phyloP scores from a whole-genome alignment of 2,113 vertebrate species.

The Arizona elegans region DNA sequence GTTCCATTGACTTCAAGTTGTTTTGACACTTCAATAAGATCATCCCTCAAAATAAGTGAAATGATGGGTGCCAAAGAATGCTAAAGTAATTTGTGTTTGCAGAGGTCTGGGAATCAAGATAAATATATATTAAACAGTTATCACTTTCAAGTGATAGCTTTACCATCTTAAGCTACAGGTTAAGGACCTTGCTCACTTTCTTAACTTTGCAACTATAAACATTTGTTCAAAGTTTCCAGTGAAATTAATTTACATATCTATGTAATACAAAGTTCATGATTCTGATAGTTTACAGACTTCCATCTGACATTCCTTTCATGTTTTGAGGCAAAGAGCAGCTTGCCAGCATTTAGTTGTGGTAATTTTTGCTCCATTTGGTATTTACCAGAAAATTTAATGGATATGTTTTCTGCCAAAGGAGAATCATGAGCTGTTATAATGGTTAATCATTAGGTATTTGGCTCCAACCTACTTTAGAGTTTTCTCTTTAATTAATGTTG shows the following conservation, averaged over 20 bases:
- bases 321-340: constrained; percentile 15
- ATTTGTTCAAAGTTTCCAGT: constrained; percentile 21
- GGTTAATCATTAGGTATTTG: constrained; percentile 40
- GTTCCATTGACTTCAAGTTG: constrained; percentile 57
- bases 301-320: constrained; percentile 5
- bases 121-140: constrained; percentile 63
- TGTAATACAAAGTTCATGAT: constrained; percentile 20
- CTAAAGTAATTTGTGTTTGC: constrained; percentile 53
- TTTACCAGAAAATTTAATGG: constrained; percentile 39
- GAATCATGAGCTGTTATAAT: constrained; percentile 40
- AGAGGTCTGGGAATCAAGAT: constrained; percentile 12
- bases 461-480: constrained; percentile 20
- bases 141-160: constrained; percentile 61
- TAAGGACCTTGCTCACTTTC: constrained; percentile 28
- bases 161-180: constrained; percentile 35
- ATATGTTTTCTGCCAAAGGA: constrained; percentile 46
- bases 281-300: constrained; percentile 30
- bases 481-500: constrained; percentile 55
- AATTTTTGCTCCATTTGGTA: constrained; percentile 30
- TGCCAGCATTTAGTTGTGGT: constrained; percentile 23
- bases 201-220: constrained; percentile 41
- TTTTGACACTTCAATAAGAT: constrained; percentile 66
- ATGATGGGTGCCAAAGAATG: constrained; percentile 55
- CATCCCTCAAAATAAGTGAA: constrained; percentile 60
- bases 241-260: constrained; percentile 16